Evolutionary conservation across 2,113 vertebrate genomes (phyloP).

Genomic region (Rhinoderma darwinii): DNA sequence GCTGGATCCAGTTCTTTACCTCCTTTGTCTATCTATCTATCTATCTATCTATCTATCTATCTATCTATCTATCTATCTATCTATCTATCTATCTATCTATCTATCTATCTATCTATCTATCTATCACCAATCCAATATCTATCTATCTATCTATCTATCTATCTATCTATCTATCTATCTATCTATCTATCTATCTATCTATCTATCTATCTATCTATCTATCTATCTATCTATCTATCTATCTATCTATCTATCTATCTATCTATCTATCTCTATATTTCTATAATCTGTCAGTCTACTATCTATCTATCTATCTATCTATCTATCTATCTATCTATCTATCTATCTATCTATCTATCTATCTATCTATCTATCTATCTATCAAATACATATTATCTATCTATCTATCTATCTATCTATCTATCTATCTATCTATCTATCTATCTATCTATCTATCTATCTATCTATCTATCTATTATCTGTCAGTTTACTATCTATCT

Average conservation of each 20-base stretch:
- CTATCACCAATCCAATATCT: neutral
- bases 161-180: neutral
- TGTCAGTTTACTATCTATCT: no score
- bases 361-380: neutral
- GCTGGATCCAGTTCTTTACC: no score
- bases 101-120: neutral
- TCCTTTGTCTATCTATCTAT: no score
- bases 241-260: neutral
- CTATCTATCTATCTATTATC: no score
- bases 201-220: constrained; percentile 30
- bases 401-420: no score
- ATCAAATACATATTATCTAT: neutral
- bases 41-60: neutral
- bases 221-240: constrained; percentile 7
- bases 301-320: neutral
- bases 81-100: neutral
- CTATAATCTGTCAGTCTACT: no score
- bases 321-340: neutral
- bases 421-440: no score
- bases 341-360: neutral
- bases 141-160: neutral
- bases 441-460: no score
- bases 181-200: neutral
- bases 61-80: neutral
- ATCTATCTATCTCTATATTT: no score